Percentiles rank a stretch among this genome's conserved stretches.
Conservation (phyloP, 2,113 vertebrate species). For the Trematocara marginatum region DNA sequence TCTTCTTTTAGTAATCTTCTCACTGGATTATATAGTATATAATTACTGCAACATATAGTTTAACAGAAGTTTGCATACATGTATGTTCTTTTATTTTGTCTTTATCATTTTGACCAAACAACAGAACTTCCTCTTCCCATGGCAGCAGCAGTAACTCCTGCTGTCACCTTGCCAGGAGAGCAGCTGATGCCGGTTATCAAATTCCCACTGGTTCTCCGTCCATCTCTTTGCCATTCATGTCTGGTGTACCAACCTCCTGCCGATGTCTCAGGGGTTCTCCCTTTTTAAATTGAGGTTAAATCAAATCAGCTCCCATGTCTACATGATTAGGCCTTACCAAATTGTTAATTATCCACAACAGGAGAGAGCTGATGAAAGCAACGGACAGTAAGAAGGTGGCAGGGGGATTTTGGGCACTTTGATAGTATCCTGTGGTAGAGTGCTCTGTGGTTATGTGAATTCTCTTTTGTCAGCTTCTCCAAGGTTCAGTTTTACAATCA, state of each 20-base stretch:
- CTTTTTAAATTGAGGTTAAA: conserved; percentile 56
- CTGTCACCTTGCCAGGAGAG: conserved; percentile 6
- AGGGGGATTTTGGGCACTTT: not conserved
- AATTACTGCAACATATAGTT: not conserved
- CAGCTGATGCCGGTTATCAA: conserved; percentile 38
- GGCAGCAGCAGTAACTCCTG: not conserved
- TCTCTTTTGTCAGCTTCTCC: not conserved
- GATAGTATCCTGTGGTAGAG: not conserved
- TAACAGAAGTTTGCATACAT: conserved; percentile 1
- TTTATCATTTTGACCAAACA: not conserved
- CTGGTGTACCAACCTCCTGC: conserved; percentile 4
- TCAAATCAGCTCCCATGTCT: conserved; percentile 51
- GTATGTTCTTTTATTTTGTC: not conserved
- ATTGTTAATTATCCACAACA: conserved; percentile 53
- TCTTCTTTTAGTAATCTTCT: not conserved
- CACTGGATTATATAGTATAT: not conserved
- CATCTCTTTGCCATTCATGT: conserved; percentile 23
- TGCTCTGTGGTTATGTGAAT: not conserved
- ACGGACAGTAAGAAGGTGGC: not conserved
- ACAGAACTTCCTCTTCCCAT: not conserved
- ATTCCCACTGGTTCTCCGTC: conserved; percentile 20
- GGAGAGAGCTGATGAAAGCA: not conserved
- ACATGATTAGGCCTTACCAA: conserved; percentile 49
- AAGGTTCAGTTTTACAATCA: not conserved
- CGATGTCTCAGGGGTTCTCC: conserved; percentile 15